A percentile compares a stretch with the other conserved stretches of the same genome.
These are phyloP conservation scores for Elaphurus davidianus DNA, from an alignment of 2,113 vertebrate genomes.

Conservation along the genomic window DNA sequence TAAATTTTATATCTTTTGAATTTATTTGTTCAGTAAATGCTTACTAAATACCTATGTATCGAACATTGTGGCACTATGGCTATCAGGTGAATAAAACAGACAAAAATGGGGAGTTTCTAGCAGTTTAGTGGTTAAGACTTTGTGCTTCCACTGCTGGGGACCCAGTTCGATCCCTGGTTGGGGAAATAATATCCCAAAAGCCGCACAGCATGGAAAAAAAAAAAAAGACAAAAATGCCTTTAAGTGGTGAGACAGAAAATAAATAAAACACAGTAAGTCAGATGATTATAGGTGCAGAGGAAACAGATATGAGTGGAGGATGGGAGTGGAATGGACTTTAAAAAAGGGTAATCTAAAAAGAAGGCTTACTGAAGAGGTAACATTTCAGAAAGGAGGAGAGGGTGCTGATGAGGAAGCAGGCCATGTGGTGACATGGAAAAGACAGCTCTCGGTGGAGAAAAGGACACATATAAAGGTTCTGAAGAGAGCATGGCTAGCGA, in stretches of 20 bases:
- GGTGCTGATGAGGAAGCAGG: neutral
- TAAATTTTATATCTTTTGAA: neutral
- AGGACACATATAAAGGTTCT: neutral
- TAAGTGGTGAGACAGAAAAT: neutral
- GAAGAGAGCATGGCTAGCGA: neutral
- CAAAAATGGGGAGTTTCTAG: neutral
- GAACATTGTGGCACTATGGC: neutral
- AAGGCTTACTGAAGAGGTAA: neutral
- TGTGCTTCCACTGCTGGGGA: neutral
- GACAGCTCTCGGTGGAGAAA: neutral
- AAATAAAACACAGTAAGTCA: neutral
- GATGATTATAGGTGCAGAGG: neutral
- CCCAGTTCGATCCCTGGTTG: neutral
- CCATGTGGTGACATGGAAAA: neutral
- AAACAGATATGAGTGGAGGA: neutral
- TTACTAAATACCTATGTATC: neutral
- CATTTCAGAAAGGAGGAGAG: neutral
- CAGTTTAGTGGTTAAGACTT: neutral
- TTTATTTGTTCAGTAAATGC: conserved; percentile 6
- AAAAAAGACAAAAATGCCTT: neutral
- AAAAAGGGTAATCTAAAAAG: neutral
- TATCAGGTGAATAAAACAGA: neutral
- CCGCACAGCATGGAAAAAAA: neutral
- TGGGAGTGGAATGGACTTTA: neutral
- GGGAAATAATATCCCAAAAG: neutral